Evolutionary conservation across 2,888 invertebrate genomes (phyloP), one percentile per base, ranked within the genome.

Genomic region (Vanessa cardui): DNA sequence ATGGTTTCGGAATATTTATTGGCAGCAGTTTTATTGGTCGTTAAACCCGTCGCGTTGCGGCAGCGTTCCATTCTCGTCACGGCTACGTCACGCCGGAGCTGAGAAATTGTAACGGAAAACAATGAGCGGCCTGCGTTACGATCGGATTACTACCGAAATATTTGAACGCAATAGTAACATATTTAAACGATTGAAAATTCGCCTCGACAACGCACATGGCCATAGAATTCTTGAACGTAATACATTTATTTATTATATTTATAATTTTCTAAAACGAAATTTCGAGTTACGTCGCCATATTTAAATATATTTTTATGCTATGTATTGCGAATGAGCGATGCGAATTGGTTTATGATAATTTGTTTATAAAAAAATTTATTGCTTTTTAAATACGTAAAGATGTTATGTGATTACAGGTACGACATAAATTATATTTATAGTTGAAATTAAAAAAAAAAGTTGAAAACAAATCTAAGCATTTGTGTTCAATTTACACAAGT

Each of bases 101-200:
- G 77, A 77, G 80, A 78, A 81, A 81, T 80, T 79, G 81, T 83
- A 84, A 82, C 77, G 78, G 81, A 82, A 84, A 85, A 83, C 84
- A 85, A 85, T 83, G 74, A 73, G 70, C 79, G 71, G 75, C 74
- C 77, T 77, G 80, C 81, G 81, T 78, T 80, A 80, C 78, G 76
- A 81, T 75, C 80, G 81, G 78, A 83, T 83, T 84, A 83, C 78
- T 79, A 78, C 75, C 63, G 67, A 69, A 74, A 72, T 72, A 71
- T 70, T 61, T 58, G 61, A 64, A 45, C 50, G 62, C 54, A 63
- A 31, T 56, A 46, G 56, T 39, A 4, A 12, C 18, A 39, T 56
- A 18, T 33, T 39, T 39, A 39, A 39, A 39, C 39, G 39, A 39
- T 39, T 39, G 39, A 12, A 39, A 39, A 39, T 39, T 39, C 12